Evolutionary conservation across 2,113 vertebrate genomes (phyloP), one percentile per base, ranked within the genome.

Genomic region (Garra rufa): DNA sequence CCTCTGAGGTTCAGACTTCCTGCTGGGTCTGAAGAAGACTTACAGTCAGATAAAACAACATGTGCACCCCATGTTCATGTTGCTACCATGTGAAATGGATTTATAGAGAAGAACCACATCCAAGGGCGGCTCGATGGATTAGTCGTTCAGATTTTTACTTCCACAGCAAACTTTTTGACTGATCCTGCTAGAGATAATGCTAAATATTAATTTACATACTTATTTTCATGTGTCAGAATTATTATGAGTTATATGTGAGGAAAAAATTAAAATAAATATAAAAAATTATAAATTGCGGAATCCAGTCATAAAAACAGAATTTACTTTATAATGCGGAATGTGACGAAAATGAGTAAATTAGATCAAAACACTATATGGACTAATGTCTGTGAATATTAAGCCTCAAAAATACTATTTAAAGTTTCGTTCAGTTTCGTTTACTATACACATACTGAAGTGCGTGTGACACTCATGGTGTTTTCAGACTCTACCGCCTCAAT

Each of bases 11-110:
- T 44, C 21, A 61, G 76, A 28, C 19, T 73, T 77, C 63, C 76
- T 69, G 63, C 76, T 83, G 50, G 34, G 63, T 38, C 30, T 81
- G 21, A 67, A 74, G 83, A 82, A 83, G 83, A 46, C 80, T 74
- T 82, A 59, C 61, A 48, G 55, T 63, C 44, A 34, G 26, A 84
- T 75, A 74, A 87, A 87, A 73, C 82, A 79, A 69, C 52, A 71
- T 74, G 61, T 48, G 79, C 5, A 14, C 21, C 17, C 30, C 43
- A 48, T 61, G 9, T 78, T 69, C 43, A 15, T 30, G 9, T 73
- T 71, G 15, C 48, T 43, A 21, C 43, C 59, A 19, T 15, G 28
- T 57, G 30, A 50, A 55, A 65, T 44, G 38, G 4, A 63, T 75
- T 52, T 46, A 63, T 15, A 76, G 26, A 76, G 55, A 43, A 73